A percentile compares a stretch with the other conserved stretches of the same genome.
Evolutionary conservation across 2,888 invertebrate genomes (phyloP).

Genomic region (Pterobdella sp.): DNA sequence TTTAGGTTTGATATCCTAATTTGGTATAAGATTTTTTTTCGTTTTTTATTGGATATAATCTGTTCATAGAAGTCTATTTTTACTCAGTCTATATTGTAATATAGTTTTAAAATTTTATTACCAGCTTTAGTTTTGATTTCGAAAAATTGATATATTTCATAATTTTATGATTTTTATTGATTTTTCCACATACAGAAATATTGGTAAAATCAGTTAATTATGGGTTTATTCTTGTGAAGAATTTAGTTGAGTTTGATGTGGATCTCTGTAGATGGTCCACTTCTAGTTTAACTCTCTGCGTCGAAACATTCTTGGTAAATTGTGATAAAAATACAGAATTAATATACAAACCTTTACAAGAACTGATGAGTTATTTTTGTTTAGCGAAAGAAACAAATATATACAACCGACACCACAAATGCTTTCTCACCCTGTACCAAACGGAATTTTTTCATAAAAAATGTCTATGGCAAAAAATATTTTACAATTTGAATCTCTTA

Average conservation of each 20-base stretch:
- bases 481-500: background rate
- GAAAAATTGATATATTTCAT: no score
- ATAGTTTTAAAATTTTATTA: no score
- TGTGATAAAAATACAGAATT: conserved; percentile 13
- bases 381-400: background rate
- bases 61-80: background rate
- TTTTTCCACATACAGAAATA: no score
- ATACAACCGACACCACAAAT: conserved; percentile 9
- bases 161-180: no score
- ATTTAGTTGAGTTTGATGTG: background rate
- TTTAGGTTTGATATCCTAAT: background rate
- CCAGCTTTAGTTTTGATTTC: no score
- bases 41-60: background rate
- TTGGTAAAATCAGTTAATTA: background rate
- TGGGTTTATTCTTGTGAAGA: conserved; percentile 15
- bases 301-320: background rate
- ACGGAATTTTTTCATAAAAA: background rate
- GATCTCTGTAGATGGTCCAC: background rate
- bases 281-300: background rate
- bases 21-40: background rate
- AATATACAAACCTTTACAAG: conserved; percentile 12
- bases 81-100: no score
- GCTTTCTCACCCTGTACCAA: conserved; percentile 10
- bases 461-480: background rate
- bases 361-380: conserved; percentile 9